These are phyloP conservation scores for Brachypterus glaber DNA, from an alignment of 2,888 invertebrate species.

Conservation along the genomic window DNA sequence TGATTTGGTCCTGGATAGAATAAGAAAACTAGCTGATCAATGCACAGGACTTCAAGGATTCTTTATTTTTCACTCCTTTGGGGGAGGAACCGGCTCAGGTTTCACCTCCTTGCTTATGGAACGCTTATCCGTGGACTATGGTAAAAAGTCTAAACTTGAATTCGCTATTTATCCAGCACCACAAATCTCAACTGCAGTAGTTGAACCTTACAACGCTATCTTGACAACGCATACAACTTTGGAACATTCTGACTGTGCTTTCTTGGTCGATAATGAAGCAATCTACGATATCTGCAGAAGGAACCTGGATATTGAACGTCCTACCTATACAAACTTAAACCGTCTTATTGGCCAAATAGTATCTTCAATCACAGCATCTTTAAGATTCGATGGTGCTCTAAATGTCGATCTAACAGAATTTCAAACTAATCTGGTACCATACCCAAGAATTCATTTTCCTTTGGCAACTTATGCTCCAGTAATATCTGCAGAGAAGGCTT, in stretches of 20 bases:
- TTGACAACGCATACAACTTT: constrained; percentile 90
- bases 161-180: constrained; percentile 95
- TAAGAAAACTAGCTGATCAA: constrained; percentile 56
- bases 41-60: constrained; percentile 87
- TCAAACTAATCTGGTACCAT: constrained; percentile 89
- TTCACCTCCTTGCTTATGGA: constrained; percentile 94
- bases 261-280: constrained; percentile 87
- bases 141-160: constrained; percentile 89
- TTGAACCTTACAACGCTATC: constrained; percentile 95
- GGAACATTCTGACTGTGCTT: constrained; percentile 91
- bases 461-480: constrained; percentile 84
- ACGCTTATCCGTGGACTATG: constrained; percentile 87
- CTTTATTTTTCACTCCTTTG: constrained; percentile 92
- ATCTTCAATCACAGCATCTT: constrained; percentile 82
- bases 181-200: constrained; percentile 76
- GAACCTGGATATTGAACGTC: constrained; percentile 87
- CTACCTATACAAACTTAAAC: constrained; percentile 93
- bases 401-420: constrained; percentile 89
- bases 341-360: constrained; percentile 91
- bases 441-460: constrained; percentile 91
- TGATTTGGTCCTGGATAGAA: constrained; percentile 67
- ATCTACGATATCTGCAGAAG: constrained; percentile 87
- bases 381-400: constrained; percentile 84
- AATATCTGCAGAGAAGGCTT: constrained; percentile 86
- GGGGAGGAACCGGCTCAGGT: constrained; percentile 89